These are phyloP conservation scores for Myopa tessellatipennis DNA, from an alignment of 2,888 invertebrate species.

Conservation along the genomic window DNA sequence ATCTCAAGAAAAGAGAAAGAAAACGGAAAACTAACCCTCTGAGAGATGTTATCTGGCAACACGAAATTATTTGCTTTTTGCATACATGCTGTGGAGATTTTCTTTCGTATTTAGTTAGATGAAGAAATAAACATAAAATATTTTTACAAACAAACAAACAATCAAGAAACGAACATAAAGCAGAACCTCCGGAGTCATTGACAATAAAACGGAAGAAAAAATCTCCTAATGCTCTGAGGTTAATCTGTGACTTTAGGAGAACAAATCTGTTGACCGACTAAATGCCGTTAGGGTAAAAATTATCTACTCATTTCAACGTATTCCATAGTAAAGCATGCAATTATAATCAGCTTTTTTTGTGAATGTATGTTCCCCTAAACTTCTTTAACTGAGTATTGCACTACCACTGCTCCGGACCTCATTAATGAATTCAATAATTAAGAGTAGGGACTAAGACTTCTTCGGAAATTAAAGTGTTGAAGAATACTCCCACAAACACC, in stretches of 20 bases:
- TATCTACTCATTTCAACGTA: no score
- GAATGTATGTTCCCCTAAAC: no score
- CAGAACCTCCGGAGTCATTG: background rate
- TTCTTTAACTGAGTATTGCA: no score
- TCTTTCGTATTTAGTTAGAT: conserved; percentile 10
- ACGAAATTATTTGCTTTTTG: conserved; percentile 39
- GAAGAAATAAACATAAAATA: conserved; percentile 17
- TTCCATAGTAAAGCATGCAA: no score
- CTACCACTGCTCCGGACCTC: no score
- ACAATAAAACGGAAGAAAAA: background rate
- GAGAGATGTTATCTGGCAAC: conserved; percentile 32
- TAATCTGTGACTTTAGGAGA: background rate
- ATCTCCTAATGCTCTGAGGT: background rate
- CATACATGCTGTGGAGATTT: conserved; percentile 27
- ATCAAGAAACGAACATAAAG: background rate
- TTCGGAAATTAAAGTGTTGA: no score
- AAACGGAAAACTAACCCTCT: background rate
- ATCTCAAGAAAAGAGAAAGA: conserved; percentile 11
- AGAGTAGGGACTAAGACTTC: no score
- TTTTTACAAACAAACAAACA: background rate
- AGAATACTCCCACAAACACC: no score
- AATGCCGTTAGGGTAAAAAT: no score
- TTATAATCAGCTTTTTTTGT: no score
- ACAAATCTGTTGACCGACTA: no score
- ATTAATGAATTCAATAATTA: no score